Conservation (phyloP, 2,797 vertebrate genomes). For the Muscicapa comitata region DNA sequence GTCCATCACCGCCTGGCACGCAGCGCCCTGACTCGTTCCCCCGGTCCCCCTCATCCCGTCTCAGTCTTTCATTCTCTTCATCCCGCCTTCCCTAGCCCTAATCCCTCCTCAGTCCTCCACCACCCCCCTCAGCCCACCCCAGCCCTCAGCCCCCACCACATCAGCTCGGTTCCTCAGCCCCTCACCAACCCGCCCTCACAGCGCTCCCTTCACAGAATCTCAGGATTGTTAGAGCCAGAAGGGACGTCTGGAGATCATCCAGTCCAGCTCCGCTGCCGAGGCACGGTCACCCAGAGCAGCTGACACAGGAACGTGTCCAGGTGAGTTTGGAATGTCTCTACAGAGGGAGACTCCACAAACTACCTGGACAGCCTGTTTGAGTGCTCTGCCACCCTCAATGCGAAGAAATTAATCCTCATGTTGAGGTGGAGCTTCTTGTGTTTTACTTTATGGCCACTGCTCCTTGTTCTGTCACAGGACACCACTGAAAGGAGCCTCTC, state of each 20-base stretch:
- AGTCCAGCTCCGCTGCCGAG: background rate
- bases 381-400: background rate
- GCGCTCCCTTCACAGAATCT: background rate
- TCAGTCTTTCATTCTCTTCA: background rate
- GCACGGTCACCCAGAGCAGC: background rate
- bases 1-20: background rate
- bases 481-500: background rate
- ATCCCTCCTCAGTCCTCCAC: background rate
- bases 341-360: background rate
- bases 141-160: background rate
- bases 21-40: background rate
- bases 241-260: background rate
- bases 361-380: background rate
- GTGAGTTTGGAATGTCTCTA: background rate
- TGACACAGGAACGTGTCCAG: background rate
- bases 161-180: background rate
- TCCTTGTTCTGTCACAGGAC: background rate
- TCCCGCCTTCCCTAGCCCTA: background rate
- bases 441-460: background rate
- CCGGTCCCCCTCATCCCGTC: background rate
- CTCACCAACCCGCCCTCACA: background rate
- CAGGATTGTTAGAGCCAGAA: background rate
- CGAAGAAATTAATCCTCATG: background rate
- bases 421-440: background rate
- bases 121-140: too few species aligned